A percentile compares a stretch with the other conserved stretches of the same genome.
These are phyloP conservation scores for Athalia cordata DNA, from an alignment of 2,888 invertebrate genomes.

Conservation along the genomic window DNA sequence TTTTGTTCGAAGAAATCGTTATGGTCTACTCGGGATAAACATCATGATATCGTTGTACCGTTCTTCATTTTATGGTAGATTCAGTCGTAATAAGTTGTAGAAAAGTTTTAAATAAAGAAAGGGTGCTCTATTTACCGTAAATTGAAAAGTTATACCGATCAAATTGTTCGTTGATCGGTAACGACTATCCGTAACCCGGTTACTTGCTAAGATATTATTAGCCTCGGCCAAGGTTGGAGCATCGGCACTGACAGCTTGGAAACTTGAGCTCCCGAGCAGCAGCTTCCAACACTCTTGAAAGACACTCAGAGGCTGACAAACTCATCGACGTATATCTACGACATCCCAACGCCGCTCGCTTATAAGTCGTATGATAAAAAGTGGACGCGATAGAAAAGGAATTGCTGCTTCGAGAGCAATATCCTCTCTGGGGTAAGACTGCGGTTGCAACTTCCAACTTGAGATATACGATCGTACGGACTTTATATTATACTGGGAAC, in stretches of 20 bases:
- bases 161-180: constrained; percentile 5
- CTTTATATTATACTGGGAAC: constrained; percentile 27
- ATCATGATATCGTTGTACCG: too few species aligned
- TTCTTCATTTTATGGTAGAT: too few species aligned
- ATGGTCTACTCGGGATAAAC: too few species aligned
- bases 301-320: constrained; percentile 22
- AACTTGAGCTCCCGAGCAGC: constrained; percentile 18
- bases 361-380: constrained; percentile 24
- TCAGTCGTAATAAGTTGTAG: too few species aligned
- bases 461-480: constrained; percentile 36
- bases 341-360: background rate
- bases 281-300: constrained; percentile 12
- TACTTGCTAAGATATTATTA: constrained; percentile 41
- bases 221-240: constrained; percentile 41
- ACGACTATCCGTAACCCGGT: constrained; percentile 42
- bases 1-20: too few species aligned
- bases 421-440: constrained; percentile 43
- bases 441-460: constrained; percentile 41
- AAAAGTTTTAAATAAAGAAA: too few species aligned
- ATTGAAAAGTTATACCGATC: constrained; percentile 17
- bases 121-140: background rate
- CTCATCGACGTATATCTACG: constrained; percentile 29
- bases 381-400: constrained; percentile 37
- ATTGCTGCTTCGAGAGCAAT: constrained; percentile 40
- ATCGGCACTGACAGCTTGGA: constrained; percentile 36